A percentile compares a stretch with the other conserved stretches of the same genome.
These are phyloP conservation scores for Meteorus colon DNA, from an alignment of 2,888 invertebrate species.

Conservation along the genomic window DNA sequence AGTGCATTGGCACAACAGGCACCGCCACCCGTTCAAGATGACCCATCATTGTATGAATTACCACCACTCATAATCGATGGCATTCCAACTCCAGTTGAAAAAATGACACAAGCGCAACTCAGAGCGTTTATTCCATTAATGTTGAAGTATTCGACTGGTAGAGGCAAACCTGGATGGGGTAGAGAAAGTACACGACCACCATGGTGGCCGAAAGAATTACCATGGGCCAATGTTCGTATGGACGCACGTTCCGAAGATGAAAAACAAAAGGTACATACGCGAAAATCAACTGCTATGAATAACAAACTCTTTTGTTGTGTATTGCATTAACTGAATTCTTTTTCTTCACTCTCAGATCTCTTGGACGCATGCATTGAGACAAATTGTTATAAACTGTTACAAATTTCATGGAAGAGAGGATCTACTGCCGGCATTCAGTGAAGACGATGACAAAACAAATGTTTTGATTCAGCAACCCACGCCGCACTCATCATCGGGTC, in stretches of 20 bases:
- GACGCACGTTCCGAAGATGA: conserved; percentile 97
- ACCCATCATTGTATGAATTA: conserved; percentile 94
- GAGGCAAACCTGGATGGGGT: conserved; percentile 99
- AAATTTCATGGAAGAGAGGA: conserved; percentile 98
- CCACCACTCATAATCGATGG: conserved; percentile 98
- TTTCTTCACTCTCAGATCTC: conserved; percentile 82
- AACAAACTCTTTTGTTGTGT: background rate
- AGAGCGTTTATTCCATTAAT: conserved; percentile 97
- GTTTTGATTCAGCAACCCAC: conserved; percentile 76
- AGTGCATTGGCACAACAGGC: conserved; percentile 94
- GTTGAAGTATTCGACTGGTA: conserved; percentile 97
- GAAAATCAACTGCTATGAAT: no score
- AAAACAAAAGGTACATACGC: conserved; percentile 88
- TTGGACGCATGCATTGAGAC: conserved; percentile 97
- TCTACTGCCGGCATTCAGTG: conserved; percentile 93
- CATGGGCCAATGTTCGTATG: conserved; percentile 99
- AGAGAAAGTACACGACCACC: conserved; percentile 95
- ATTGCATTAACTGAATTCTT: background rate
- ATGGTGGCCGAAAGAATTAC: conserved; percentile 99
- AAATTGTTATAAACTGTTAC: conserved; percentile 98
- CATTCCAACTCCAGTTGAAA: conserved; percentile 98
- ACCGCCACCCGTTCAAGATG: conserved; percentile 89
- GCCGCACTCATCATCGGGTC: conserved; percentile 65
- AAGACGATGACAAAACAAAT: conserved; percentile 88
- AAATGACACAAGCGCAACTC: conserved; percentile 98